Evolutionary conservation across 2,888 invertebrate species (phyloP).

Genomic region (Vanessa cardui): DNA sequence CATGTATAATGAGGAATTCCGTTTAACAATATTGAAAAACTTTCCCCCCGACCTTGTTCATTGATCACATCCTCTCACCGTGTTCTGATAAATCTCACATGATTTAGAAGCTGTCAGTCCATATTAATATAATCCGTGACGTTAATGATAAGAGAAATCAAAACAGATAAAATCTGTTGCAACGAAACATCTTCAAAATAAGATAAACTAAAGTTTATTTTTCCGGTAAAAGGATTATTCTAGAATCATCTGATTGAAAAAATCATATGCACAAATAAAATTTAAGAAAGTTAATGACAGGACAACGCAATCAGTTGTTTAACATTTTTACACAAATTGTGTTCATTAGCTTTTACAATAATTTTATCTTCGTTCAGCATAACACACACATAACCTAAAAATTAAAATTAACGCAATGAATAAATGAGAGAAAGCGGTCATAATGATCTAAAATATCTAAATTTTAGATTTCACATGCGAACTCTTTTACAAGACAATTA

Average conservation of each 20-base stretch:
- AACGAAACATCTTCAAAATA: not conserved
- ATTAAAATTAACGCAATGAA: conserved; percentile 8
- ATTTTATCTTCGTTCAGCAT: not conserved
- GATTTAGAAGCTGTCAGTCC: conserved; percentile 34
- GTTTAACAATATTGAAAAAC: conserved; percentile 8
- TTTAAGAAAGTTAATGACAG: not conserved
- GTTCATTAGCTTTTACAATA: not conserved
- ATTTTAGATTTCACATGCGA: not conserved
- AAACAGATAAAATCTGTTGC: conserved; percentile 26
- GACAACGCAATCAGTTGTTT: not conserved
- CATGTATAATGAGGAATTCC: not conserved
- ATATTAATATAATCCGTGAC: conserved; percentile 28
- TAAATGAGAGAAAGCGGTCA: conserved; percentile 7
- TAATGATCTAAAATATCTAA: conserved; percentile 8
- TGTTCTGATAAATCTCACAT: conserved; percentile 34
- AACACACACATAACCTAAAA: not conserved
- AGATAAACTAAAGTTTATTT: not conserved
- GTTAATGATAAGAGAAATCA: conserved; percentile 39
- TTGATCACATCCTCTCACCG: conserved; percentile 17
- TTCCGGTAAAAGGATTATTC: conserved; percentile 1
- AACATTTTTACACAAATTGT: not conserved
- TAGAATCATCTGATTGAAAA: not conserved
- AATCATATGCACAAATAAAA: too few relatives aligned
- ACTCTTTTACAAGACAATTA: conserved; percentile 7
- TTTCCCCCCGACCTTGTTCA: conserved; percentile 25